Percentiles rank a stretch among this genome's conserved stretches.
phyloP scores from a whole-genome alignment of 64 coral and sea anemone genomes.

The Porites lutea region DNA sequence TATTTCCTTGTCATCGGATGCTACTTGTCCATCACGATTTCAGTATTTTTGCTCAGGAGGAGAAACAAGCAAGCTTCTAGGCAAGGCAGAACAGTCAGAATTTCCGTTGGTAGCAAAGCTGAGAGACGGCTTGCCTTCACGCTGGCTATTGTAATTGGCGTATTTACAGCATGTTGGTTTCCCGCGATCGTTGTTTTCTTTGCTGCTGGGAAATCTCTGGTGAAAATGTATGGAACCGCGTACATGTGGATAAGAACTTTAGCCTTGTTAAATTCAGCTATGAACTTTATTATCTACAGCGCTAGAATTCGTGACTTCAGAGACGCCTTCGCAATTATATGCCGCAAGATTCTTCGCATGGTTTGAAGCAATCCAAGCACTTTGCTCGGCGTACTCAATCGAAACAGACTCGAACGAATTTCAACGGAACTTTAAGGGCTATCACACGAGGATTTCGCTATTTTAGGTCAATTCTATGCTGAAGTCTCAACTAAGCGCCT shows the following conservation, averaged over 20 bases:
- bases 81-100: no score
- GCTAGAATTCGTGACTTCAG: constrained; percentile 42
- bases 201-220: neutral
- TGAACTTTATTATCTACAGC: constrained; percentile 60
- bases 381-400: no score
- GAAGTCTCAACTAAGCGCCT: no score
- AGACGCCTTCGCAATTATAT: constrained; percentile 3
- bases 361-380: no score
- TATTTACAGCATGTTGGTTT: constrained; percentile 42
- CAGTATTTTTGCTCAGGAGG: neutral
- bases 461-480: no score
- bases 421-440: no score
- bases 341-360: neutral
- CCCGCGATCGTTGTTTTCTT: constrained; percentile 22
- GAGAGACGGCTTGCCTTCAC: constrained; percentile 38
- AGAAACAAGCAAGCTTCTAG: no score
- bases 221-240: constrained; percentile 2
- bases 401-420: no score
- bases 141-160: constrained; percentile 30
- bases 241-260: constrained; percentile 33
- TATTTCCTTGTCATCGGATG: constrained; percentile 12
- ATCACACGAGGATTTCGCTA: no score
- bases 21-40: constrained; percentile 7
- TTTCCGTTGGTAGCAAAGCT: neutral
- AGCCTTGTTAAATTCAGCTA: constrained; percentile 21